Conservation (phyloP, 2,888 invertebrate genomes). For the Meghimatium bilineatum region DNA sequence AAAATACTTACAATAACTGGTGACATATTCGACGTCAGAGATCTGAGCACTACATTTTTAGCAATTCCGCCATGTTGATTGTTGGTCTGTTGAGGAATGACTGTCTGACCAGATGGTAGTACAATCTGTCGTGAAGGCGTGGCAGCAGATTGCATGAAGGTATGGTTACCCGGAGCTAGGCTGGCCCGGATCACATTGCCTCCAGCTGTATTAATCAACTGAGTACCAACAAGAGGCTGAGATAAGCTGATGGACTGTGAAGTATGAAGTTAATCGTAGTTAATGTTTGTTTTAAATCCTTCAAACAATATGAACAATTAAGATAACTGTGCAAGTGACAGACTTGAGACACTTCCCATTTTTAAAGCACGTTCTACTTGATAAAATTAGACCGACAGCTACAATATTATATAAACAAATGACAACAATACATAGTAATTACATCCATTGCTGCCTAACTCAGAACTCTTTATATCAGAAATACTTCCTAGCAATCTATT, state of each 20-base stretch:
- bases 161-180: conserved; percentile 26
- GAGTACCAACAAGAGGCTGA: conserved; percentile 46
- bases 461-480: no score
- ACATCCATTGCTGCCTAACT: no score
- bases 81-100: conserved; percentile 38
- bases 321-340: no score
- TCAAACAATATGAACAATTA: no score
- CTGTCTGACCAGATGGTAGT: conserved; percentile 35
- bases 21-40: conserved; percentile 26
- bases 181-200: conserved; percentile 39
- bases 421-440: no score
- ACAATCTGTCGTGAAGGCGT: conserved; percentile 36
- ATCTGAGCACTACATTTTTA: conserved; percentile 40
- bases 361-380: no score
- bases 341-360: no score
- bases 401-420: no score
- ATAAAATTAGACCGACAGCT: no score
- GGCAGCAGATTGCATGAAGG: conserved; percentile 24
- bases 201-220: conserved; percentile 39
- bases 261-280: background rate
- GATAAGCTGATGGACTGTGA: conserved; percentile 44
- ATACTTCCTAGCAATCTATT: no score
- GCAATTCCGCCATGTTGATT: conserved; percentile 7
- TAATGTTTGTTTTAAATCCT: no score
- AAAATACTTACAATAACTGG: conserved; percentile 42